Percentiles rank a stretch among this genome's conserved stretches.
Evolutionary conservation across 1,140 invertebrate species (phyloP).

Genomic region (Asobara japonica): DNA sequence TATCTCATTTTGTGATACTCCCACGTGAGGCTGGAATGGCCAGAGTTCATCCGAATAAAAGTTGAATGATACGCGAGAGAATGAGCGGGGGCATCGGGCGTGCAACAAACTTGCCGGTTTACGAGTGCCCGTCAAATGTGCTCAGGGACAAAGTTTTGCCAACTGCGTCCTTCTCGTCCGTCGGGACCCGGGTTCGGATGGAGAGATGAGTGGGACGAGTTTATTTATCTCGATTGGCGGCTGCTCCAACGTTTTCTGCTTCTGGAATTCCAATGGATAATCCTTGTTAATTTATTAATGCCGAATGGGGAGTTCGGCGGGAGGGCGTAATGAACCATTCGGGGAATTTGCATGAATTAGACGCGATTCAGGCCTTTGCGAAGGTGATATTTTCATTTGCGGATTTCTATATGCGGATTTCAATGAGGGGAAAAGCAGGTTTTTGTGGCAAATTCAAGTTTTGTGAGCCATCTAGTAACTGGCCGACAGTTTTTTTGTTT

Average conservation of each 20-base stretch:
- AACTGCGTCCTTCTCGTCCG: constrained; percentile 8
- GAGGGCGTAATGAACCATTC: not conserved
- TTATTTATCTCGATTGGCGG: constrained; percentile 7
- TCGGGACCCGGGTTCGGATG: not conserved
- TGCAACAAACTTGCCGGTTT: constrained; percentile 37
- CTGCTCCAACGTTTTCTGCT: constrained; percentile 13
- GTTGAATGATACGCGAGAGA: constrained; percentile 23
- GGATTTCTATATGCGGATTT: too few relatives aligned
- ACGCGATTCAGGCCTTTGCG: not conserved
- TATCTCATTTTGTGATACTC: constrained; percentile 1
- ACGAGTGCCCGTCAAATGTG: constrained; percentile 30
- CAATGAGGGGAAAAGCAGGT: too few relatives aligned
- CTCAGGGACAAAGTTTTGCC: not conserved
- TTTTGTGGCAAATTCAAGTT: too few relatives aligned
- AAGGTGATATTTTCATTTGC: not conserved
- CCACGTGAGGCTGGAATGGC: not conserved
- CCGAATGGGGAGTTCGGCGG: not conserved
- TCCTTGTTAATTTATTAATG: not conserved
- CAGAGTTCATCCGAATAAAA: constrained; percentile 4
- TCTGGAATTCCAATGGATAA: not conserved
- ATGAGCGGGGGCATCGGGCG: constrained; percentile 1
- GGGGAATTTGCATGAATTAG: not conserved
- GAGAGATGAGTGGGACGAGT: constrained; percentile 14
- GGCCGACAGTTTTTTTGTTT: too few relatives aligned
- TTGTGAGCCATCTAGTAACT: too few relatives aligned